Evolutionary conservation across 2,113 vertebrate species (phyloP).

Genomic region (Phodopus roborovskii): DNA sequence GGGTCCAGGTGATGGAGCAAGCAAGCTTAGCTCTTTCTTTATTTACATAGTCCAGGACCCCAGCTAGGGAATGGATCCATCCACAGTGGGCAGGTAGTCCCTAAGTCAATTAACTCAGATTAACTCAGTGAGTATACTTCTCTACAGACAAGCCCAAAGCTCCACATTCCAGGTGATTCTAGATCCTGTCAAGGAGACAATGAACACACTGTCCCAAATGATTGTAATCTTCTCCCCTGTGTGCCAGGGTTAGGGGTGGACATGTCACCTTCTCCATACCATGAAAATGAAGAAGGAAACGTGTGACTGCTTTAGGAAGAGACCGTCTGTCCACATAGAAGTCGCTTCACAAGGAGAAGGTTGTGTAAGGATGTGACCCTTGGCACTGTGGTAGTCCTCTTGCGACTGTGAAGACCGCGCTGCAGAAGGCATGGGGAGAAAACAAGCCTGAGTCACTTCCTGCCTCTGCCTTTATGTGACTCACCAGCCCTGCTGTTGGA

Average conservation of each 20-base stretch:
- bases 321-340: background rate
- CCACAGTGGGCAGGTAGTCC: background rate
- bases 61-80: background rate
- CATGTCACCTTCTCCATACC: background rate
- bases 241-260: background rate
- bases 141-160: background rate
- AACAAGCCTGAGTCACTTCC: background rate
- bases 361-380: background rate
- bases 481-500: background rate
- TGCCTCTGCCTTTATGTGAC: background rate
- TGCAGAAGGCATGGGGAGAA: background rate
- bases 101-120: background rate
- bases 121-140: background rate
- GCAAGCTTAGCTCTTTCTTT: background rate
- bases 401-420: background rate
- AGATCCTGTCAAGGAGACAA: background rate
- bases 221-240: background rate
- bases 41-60: background rate
- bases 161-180: background rate
- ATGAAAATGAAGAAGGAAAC: background rate
- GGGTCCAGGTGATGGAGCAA: background rate
- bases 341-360: background rate
- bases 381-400: background rate
- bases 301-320: background rate
- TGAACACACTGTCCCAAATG: background rate